Base-by-base conservation (phyloP, 2,888 invertebrate genomes). In the Carpatolechia fugitivella region DNA sequence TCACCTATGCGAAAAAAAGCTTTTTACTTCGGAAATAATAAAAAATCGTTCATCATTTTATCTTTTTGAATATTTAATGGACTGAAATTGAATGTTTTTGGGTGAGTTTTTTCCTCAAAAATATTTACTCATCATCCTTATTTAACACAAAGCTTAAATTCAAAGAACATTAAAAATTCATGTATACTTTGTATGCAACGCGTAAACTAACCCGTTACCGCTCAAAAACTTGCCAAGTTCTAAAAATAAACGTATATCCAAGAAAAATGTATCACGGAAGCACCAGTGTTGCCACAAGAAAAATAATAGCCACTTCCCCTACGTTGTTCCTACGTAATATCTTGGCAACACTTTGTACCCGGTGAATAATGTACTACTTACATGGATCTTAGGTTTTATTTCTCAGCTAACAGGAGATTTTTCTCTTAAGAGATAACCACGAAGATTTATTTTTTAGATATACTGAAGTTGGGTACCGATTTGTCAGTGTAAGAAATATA, bases 291-390 rank as follows among this genome's bases (percentile, higher is more conserved):
- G 52, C 56, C 40, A 49, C 56, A 56, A 44, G 56, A 56, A 53
- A 56, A 56, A 56, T 56, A 56, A 56, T 56, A 56, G 56, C 56
- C 38, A 56, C 56, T 53, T 30, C 44, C 31, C 14, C 16, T 44
- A 49, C 52, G 53, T 53, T 56, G 56, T 56, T 29, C 44, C 40
- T 41, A 56, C 49, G 56, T 53, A 54, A 56, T 56, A 56, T 56
- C 56, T 54, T 31, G 48, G 48, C 56, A 56, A 56, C 56, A 56
- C 51, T 56, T 56, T 56, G 56, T 56, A 29, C 53, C 14, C 14
- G 30, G 56, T 56, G 56, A 56, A 56, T 54, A 56, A 56, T 56
- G 56, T 44, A 54, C 56, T 56, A 44, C 56, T 56, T 56, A 56
- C 56, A 56, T 46, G 54, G 30, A 14, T 20, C 50, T 54, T 56